Percentiles rank a stretch among this genome's conserved stretches.
Evolutionary conservation across 2,797 vertebrate genomes (phyloP).

Genomic region (Champsocephalus gunnari): DNA sequence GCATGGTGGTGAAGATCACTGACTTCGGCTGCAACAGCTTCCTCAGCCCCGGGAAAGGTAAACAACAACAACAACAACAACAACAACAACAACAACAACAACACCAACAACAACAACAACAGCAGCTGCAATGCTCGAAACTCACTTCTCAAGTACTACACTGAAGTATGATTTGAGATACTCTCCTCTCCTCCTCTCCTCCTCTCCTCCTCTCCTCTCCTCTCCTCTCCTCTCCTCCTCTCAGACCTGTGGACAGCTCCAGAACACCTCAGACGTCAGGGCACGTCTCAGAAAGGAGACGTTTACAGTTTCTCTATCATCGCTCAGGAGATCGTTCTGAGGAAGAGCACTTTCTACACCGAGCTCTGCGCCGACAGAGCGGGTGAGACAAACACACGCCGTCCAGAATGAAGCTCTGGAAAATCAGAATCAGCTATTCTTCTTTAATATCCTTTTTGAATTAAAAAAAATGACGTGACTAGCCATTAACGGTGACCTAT

Average conservation of each 20-base stretch:
- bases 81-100: no score
- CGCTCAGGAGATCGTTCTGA: slow-evolving; percentile 93
- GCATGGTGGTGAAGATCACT: slow-evolving; percentile 99
- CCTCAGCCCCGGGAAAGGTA: slow-evolving; percentile 90
- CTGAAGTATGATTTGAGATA: no score
- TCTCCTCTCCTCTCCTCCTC: no score
- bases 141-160: no score
- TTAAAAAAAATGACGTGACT: no score
- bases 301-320: slow-evolving; percentile 96
- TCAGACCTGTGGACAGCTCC: slow-evolving; percentile 91
- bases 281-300: slow-evolving; percentile 94
- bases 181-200: not conserved
- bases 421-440: no score
- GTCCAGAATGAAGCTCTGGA: not conserved
- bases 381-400: slow-evolving; percentile 75
- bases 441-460: no score
- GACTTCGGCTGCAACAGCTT: slow-evolving; percentile 96
- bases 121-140: not conserved
- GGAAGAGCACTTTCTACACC: slow-evolving; percentile 91
- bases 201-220: slow-evolving; percentile 5
- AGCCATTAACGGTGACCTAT: no score
- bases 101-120: no score
- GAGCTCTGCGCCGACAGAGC: slow-evolving; percentile 77
- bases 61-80: not conserved
- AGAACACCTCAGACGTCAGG: slow-evolving; percentile 89